A percentile compares a stretch with the other conserved stretches of the same genome.
phyloP scores from a whole-genome alignment of 1,140 invertebrate species.

The Plutomurus gul region DNA sequence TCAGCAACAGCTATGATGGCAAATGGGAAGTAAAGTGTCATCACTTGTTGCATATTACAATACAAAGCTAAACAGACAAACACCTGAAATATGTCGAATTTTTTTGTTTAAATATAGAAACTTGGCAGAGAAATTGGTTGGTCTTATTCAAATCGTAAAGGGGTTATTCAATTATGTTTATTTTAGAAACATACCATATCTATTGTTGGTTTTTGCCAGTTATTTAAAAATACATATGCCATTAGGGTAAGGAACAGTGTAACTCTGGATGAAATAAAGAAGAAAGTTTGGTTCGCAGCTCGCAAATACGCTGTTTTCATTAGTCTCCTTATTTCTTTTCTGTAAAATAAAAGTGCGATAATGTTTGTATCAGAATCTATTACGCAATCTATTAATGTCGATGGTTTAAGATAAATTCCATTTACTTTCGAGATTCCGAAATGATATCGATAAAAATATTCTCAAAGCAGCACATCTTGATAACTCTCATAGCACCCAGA shows the following conservation, averaged over 20 bases:
- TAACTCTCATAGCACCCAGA: conserved; percentile 62
- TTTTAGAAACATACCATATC: conserved; percentile 55
- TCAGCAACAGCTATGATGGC: conserved; percentile 66
- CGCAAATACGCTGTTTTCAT: conserved; percentile 58
- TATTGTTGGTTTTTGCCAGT: conserved; percentile 57
- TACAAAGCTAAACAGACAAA: conserved; percentile 60
- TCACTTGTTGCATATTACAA: conserved; percentile 58
- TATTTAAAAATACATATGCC: conserved; percentile 56
- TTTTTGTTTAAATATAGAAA: conserved; percentile 24
- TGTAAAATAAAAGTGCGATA: conserved; percentile 51
- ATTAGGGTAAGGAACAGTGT: conserved; percentile 61
- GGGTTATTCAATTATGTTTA: no score
- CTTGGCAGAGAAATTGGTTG: neutral
- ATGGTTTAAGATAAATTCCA: neutral
- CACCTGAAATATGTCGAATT: conserved; percentile 37
- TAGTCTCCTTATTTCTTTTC: conserved; percentile 58
- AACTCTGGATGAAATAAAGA: conserved; percentile 59
- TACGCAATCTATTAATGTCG: neutral
- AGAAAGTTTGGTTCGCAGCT: conserved; percentile 59
- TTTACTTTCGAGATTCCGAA: conserved; percentile 53
- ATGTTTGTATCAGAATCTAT: neutral
- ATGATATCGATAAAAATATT: conserved; percentile 57
- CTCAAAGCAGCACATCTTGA: conserved; percentile 65
- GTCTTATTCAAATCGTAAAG: neutral
- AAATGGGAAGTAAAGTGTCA: conserved; percentile 61